Percentiles rank a stretch among this genome's conserved stretches.
These are phyloP conservation scores for Arrhamphus sclerolepis DNA, from an alignment of 2,797 vertebrate species.

Conservation along the genomic window DNA sequence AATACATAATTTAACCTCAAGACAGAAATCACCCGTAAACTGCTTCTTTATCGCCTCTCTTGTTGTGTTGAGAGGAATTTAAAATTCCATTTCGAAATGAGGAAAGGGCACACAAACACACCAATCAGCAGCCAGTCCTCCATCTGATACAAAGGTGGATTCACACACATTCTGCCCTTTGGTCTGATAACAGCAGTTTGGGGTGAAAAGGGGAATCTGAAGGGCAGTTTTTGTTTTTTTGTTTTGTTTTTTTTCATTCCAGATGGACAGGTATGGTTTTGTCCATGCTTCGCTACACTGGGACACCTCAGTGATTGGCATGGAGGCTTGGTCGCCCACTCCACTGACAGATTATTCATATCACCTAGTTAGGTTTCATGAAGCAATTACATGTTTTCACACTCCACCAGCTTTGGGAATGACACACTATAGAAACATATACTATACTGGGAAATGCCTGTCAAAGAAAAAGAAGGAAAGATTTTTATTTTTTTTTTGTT, in stretches of 20 bases:
- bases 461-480: conserved; percentile 39
- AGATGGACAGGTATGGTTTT: conserved; percentile 72
- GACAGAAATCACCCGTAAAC: conserved; percentile 26
- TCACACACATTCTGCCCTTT: conserved; percentile 35
- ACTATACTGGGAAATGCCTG: conserved; percentile 56
- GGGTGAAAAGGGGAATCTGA: conserved; percentile 49
- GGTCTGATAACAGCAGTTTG: conserved; percentile 63
- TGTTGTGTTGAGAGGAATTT: conserved; percentile 25
- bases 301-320: conserved; percentile 71
- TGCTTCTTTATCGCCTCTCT: conserved; percentile 33
- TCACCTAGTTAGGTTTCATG: conserved; percentile 78
- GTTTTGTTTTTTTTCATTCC: conserved; percentile 50
- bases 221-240: conserved; percentile 60
- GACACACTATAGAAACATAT: conserved; percentile 71
- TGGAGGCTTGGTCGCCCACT: conserved; percentile 62
- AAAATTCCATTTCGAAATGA: conserved; percentile 19
- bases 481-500: conserved; percentile 6
- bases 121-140: conserved; percentile 42
- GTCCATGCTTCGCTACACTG: conserved; percentile 60
- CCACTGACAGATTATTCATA: conserved; percentile 82
- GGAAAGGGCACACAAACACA: conserved; percentile 37
- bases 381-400: conserved; percentile 82
- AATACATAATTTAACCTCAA: too few relatives aligned
- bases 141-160: conserved; percentile 59
- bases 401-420: conserved; percentile 77